Conservation (phyloP, 2,888 invertebrate species). For the Patella depressa region DNA sequence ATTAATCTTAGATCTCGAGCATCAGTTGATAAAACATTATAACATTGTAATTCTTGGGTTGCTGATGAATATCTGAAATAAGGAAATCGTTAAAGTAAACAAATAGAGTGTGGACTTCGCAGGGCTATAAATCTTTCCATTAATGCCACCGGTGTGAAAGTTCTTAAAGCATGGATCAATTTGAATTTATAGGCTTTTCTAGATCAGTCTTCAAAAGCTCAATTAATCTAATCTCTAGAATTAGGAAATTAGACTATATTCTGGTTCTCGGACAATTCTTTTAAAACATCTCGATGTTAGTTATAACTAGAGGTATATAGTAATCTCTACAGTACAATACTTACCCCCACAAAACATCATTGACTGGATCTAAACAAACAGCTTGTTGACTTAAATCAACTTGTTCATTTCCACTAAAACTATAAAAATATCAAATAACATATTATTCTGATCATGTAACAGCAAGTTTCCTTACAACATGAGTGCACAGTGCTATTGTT, state of each 20-base stretch:
- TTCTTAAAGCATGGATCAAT: not conserved
- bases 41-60: slow-evolving; percentile 80
- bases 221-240: too few species aligned
- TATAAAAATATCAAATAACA: slow-evolving; percentile 35
- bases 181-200: not conserved
- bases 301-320: too few species aligned
- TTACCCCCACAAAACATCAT: slow-evolving; percentile 93
- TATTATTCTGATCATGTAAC: too few species aligned
- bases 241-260: too few species aligned
- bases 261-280: too few species aligned
- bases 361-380: slow-evolving; percentile 89
- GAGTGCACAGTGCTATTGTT: too few species aligned
- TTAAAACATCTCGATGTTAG: too few species aligned
- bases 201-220: too few species aligned
- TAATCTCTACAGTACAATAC: slow-evolving; percentile 10
- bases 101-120: not conserved
- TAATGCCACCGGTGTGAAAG: not conserved
- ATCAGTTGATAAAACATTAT: slow-evolving; percentile 87
- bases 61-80: slow-evolving; percentile 75
- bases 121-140: too few species aligned
- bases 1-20: slow-evolving; percentile 70
- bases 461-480: too few species aligned
- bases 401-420: slow-evolving; percentile 85
- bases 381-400: slow-evolving; percentile 86
- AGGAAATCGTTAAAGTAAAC: not conserved